Percentiles rank a stretch among this genome's conserved stretches.
Conservation (phyloP, 2,797 vertebrate species). For the Danio tinwini region DNA sequence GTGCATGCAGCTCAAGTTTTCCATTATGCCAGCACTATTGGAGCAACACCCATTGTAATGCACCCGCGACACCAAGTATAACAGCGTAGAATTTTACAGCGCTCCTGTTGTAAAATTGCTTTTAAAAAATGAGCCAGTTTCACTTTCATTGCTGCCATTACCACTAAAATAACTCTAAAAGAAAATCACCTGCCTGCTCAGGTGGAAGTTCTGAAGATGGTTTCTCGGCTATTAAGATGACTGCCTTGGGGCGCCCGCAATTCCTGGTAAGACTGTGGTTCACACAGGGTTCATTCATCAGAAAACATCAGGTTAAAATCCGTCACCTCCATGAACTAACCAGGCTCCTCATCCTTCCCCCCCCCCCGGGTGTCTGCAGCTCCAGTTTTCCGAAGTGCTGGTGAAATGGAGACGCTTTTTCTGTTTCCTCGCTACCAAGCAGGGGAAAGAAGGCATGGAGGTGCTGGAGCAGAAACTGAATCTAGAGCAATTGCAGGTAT, state of each 20-base stretch:
- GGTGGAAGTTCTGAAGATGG: slow-evolving; percentile 84
- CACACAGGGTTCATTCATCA: slow-evolving; percentile 24
- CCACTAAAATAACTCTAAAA: slow-evolving; percentile 32
- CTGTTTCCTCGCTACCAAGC: slow-evolving; percentile 82
- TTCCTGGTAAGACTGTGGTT: slow-evolving; percentile 84
- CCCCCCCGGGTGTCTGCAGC: slow-evolving; percentile 69
- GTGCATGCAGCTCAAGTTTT: slow-evolving; percentile 10
- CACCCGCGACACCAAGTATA: slow-evolving; percentile 2
- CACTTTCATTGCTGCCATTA: slow-evolving; percentile 17
- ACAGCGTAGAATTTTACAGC: slow-evolving; percentile 15
- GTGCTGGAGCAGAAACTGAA: slow-evolving; percentile 84
- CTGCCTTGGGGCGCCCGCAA: slow-evolving; percentile 88
- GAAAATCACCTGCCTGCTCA: slow-evolving; percentile 59
- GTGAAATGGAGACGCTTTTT: slow-evolving; percentile 90
- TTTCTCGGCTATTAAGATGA: slow-evolving; percentile 93
- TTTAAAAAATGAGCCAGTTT: slow-evolving; percentile 36
- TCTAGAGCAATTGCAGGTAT: slow-evolving; percentile 84
- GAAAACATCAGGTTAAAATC: slow-evolving; percentile 42
- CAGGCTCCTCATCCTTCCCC: slow-evolving; percentile 15
- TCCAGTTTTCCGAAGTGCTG: slow-evolving; percentile 89
- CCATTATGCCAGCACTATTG: slow-evolving; percentile 32
- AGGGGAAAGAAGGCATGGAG: slow-evolving; percentile 77
- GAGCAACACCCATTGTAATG: slow-evolving; percentile 31
- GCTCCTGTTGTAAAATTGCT: slow-evolving; percentile 19
- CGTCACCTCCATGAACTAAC: slow-evolving; percentile 32